Conservation (phyloP, 2,113 vertebrate species). For the Lanius collurio region DNA sequence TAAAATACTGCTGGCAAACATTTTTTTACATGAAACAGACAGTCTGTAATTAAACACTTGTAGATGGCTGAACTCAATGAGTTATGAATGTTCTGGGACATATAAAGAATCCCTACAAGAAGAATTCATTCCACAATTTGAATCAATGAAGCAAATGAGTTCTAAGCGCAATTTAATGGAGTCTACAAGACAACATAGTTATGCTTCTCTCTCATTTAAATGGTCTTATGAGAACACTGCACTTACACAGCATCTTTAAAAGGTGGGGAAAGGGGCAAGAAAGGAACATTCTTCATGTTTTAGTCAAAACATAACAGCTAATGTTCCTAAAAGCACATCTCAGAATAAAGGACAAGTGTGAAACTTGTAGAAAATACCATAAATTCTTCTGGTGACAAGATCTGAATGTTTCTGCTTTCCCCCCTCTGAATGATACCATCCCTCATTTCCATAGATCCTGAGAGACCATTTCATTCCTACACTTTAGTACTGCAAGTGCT, state of each 20-base stretch:
- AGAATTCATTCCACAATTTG: slow-evolving; percentile 28
- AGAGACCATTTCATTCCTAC: background rate
- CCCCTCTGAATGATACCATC: background rate
- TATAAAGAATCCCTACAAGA: slow-evolving; percentile 30
- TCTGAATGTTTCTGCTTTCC: background rate
- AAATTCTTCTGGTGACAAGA: background rate
- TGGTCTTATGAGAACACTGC: background rate
- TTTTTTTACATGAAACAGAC: slow-evolving; percentile 58
- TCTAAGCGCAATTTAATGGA: slow-evolving; percentile 14
- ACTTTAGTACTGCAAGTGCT: background rate
- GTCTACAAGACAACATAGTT: background rate
- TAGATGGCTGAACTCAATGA: slow-evolving; percentile 15
- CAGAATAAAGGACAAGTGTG: background rate
- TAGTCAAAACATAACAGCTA: background rate
- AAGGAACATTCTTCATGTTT: slow-evolving; percentile 5
- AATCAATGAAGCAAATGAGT: slow-evolving; percentile 20
- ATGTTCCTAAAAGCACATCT: background rate
- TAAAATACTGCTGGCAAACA: slow-evolving; percentile 58
- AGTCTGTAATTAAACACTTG: slow-evolving; percentile 62
- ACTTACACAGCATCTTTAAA: background rate
- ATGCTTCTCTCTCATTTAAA: slow-evolving; percentile 13
- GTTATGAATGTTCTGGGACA: slow-evolving; percentile 43
- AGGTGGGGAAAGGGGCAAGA: background rate
- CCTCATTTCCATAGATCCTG: background rate
- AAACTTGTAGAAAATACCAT: background rate